Conservation (phyloP, 2,888 invertebrate genomes). For the Suillia variegata region DNA sequence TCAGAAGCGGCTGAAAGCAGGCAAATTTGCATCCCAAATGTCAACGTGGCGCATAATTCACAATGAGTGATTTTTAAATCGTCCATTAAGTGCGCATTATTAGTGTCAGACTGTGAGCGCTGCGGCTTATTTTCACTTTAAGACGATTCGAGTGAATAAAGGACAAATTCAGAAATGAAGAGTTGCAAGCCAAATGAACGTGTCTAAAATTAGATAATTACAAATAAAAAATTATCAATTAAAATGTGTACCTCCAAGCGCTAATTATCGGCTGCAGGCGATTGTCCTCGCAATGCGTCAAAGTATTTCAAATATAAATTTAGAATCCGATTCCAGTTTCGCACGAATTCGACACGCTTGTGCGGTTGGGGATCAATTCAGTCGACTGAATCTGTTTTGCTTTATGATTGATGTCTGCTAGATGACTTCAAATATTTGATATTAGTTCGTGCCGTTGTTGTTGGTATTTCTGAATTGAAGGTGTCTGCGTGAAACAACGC, state of each 20-base stretch:
- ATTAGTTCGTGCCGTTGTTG: neutral
- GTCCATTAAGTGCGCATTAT: slow-evolving; percentile 45
- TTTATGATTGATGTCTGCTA: slow-evolving; percentile 54
- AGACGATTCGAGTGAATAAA: neutral
- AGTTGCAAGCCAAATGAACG: too few relatives aligned
- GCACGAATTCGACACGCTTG: slow-evolving; percentile 45
- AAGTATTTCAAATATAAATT: neutral
- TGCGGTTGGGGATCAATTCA: slow-evolving; percentile 28
- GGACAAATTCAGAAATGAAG: slow-evolving; percentile 6
- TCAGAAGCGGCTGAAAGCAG: neutral
- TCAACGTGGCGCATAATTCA: slow-evolving; percentile 55
- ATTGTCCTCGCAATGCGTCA: neutral
- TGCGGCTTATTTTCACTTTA: slow-evolving; percentile 1
- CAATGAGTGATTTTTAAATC: slow-evolving; percentile 55
- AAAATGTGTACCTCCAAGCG: neutral
- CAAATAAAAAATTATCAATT: neutral
- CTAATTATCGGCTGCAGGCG: neutral
- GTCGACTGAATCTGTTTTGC: slow-evolving; percentile 15
- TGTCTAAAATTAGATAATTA: too few relatives aligned
- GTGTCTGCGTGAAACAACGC: slow-evolving; percentile 3
- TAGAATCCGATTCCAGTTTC: neutral
- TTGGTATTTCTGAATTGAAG: neutral
- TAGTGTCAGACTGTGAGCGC: slow-evolving; percentile 11
- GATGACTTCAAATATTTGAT: slow-evolving; percentile 51
- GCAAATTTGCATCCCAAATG: slow-evolving; percentile 23